Base-by-base conservation (phyloP, 2,888 invertebrate species). In the Latheticus oryzae region DNA sequence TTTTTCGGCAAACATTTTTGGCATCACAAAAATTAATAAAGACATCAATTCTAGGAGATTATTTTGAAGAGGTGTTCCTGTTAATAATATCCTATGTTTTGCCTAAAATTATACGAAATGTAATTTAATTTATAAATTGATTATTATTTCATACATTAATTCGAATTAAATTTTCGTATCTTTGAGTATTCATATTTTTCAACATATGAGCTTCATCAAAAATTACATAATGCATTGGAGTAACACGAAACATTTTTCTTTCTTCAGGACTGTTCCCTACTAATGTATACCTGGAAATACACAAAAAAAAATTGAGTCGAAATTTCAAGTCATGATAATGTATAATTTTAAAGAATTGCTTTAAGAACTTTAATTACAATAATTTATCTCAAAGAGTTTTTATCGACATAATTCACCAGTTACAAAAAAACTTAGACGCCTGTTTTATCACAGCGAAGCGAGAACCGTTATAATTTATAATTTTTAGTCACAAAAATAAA, bases 141-240 rank as follows among this genome's bases (percentile, higher is more conserved):
- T 26, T 47, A 43, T 54, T 50, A 15, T 69, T 67, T n/a, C n/a
- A n/a, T n/a, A 76, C 76, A 60, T 78, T 92, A 47, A 97, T 92
- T 70, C 89, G 87, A 71, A 95, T 89, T 48, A 97, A 82, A 76
- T 93, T 90, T 69, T 93, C 89, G 73, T 94, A 97, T 67, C 97
- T 83, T 70, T 90, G 88, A 0, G 97, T 95, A 48, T 91, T 87
- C 95, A 97, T 97, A 75, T 97, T 98, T 78, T 98, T 98, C 21
- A 98, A 81, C 95, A 97, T 96, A 75, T 98, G 97, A 1, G 96
- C 97, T 75, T 98, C 98, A 76, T 98, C 98, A 75, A 97, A 97
- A 12, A 98, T 84, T 0, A 96, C 94, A 75, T 97, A 97, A 75
- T 95, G 90, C 77, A 97, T 87, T 33, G 87, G 86, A 57, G 92